Conservation (phyloP, 2,888 invertebrate genomes). For the Drosophila lutescens region DNA sequence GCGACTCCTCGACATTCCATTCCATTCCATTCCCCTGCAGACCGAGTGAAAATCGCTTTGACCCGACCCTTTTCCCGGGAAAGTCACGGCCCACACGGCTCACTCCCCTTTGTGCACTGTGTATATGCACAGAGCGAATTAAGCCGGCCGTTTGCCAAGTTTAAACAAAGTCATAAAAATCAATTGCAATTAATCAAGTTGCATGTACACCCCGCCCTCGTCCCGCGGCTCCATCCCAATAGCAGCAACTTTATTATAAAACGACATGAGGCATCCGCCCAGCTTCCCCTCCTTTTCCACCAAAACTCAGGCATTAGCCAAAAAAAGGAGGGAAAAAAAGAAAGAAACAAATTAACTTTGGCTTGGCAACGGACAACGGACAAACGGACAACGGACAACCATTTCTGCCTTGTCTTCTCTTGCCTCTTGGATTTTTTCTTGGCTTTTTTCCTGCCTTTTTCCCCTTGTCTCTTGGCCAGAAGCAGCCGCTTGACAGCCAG, state of each 20-base stretch:
- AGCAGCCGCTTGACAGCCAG: conserved; percentile 16
- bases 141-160: conserved; percentile 27
- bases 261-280: conserved; percentile 41
- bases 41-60: conserved; percentile 31
- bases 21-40: conserved; percentile 4
- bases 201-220: conserved; percentile 9
- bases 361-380: conserved; percentile 21
- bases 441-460: conserved; percentile 4
- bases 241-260: conserved; percentile 42
- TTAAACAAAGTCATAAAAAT: conserved; percentile 64
- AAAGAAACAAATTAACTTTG: conserved; percentile 42
- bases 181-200: conserved; percentile 67
- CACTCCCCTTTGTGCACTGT: no score
- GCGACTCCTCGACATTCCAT: conserved; percentile 24
- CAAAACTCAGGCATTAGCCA: conserved; percentile 13
- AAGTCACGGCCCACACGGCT: conserved; percentile 18
- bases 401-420: conserved; percentile 32
- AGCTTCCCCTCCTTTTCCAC: conserved; percentile 5
- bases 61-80: conserved; percentile 29
- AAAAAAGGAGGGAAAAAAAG: conserved; percentile 4
- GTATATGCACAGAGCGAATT: conserved; percentile 21
- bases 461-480: conserved; percentile 14
- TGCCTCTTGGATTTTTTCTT: conserved; percentile 17
- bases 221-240: neutral
- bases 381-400: conserved; percentile 20